These are phyloP conservation scores for Pantherophis vulpinus DNA, from an alignment of 2,797 vertebrate genomes.

Conservation along the genomic window DNA sequence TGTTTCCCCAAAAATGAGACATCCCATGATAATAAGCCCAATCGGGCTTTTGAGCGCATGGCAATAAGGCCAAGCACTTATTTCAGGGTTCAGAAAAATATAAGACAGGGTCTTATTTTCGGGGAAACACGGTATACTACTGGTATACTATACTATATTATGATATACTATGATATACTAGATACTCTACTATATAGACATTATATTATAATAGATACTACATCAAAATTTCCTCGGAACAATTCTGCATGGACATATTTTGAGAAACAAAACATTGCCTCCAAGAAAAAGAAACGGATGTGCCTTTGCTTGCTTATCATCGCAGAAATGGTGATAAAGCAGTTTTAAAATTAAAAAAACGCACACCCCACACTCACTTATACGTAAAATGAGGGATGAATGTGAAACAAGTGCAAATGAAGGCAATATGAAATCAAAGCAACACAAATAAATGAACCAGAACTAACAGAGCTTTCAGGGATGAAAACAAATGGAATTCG, in stretches of 20 bases:
- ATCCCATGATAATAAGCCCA: too few species aligned
- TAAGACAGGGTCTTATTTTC: too few species aligned
- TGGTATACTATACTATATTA: too few species aligned
- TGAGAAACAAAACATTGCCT: background rate
- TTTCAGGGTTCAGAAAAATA: too few species aligned
- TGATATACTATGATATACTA: too few species aligned
- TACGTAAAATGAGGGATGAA: background rate
- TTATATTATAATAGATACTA: background rate
- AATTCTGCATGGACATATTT: background rate
- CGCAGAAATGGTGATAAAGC: background rate
- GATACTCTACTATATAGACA: too few species aligned
- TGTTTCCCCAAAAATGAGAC: too few species aligned
- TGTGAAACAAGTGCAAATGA: background rate
- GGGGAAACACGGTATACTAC: too few species aligned
- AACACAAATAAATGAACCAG: background rate
- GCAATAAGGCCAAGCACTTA: too few species aligned
- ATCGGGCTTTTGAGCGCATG: too few species aligned
- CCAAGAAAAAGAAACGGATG: background rate
- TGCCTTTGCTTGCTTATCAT: background rate
- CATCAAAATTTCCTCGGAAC: background rate
- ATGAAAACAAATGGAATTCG: background rate
- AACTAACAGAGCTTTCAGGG: background rate
- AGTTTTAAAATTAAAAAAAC: background rate
- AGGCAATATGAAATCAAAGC: background rate
- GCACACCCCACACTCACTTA: background rate